Evolutionary conservation across 2,797 vertebrate genomes (phyloP).

Genomic region (Pipistrellus pygmaeus): DNA sequence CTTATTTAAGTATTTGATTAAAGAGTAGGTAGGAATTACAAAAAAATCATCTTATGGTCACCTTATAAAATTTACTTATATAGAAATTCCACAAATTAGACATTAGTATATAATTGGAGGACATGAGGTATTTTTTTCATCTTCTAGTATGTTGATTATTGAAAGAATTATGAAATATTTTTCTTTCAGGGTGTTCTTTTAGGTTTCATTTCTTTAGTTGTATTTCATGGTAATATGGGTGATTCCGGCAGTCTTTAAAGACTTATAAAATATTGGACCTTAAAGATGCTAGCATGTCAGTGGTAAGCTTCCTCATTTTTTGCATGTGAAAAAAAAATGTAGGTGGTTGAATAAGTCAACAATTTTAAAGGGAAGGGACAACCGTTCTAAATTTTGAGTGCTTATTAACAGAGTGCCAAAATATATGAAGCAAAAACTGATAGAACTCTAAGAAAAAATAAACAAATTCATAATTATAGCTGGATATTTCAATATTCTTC

Average conservation of each 20-base stretch:
- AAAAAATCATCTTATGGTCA: slow-evolving; percentile 31
- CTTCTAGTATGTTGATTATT: neutral
- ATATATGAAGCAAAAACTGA: neutral
- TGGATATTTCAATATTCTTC: neutral
- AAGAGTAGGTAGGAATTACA: slow-evolving; percentile 4
- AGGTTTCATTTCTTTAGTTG: slow-evolving; percentile 42
- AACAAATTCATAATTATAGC: neutral
- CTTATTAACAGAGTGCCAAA: neutral
- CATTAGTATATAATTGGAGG: neutral
- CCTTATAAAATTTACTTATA: slow-evolving; percentile 18
- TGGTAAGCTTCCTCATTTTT: slow-evolving; percentile 2
- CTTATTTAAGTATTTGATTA: slow-evolving; percentile 45
- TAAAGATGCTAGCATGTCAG: neutral
- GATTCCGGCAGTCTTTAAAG: slow-evolving; percentile 19
- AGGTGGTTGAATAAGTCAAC: neutral
- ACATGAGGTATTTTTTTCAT: neutral
- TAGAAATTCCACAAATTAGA: slow-evolving; percentile 29
- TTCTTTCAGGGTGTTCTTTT: slow-evolving; percentile 8
- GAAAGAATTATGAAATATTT: slow-evolving; percentile 25
- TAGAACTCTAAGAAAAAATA: neutral
- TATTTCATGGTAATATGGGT: slow-evolving; percentile 1
- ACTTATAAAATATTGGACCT: slow-evolving; percentile 44
- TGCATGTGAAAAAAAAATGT: neutral
- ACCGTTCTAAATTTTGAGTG: neutral
- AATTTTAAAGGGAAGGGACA: neutral